phyloP scores from a whole-genome alignment of 1,140 invertebrate species.

The Ips nitidus region DNA sequence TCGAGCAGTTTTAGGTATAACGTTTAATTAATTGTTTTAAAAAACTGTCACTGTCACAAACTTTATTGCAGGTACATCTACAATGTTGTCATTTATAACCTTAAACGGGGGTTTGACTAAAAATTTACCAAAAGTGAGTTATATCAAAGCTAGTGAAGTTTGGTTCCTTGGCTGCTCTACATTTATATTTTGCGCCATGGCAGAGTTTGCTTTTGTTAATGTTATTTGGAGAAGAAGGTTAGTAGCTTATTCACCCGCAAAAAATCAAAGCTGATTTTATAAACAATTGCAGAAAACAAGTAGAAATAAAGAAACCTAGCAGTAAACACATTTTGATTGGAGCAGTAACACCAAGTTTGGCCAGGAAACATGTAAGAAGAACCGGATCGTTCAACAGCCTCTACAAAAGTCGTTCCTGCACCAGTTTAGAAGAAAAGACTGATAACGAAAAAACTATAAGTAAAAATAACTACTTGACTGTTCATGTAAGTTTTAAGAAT shows the following conservation, averaged over 20 bases:
- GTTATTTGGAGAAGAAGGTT: slow-evolving; percentile 83
- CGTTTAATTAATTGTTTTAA: neutral
- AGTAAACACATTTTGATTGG: slow-evolving; percentile 82
- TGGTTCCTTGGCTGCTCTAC: slow-evolving; percentile 85
- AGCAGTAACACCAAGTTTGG: slow-evolving; percentile 73
- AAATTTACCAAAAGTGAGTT: slow-evolving; percentile 84
- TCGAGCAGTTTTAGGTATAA: slow-evolving; percentile 68
- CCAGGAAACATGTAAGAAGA: slow-evolving; percentile 64
- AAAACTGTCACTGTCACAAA: slow-evolving; percentile 3
- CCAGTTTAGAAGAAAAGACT: slow-evolving; percentile 62
- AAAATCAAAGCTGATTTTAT: neutral
- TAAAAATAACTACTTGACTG: slow-evolving; percentile 72
- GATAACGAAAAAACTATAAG: slow-evolving; percentile 53
- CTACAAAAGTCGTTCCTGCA: slow-evolving; percentile 70
- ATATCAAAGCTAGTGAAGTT: slow-evolving; percentile 87
- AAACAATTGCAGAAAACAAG: slow-evolving; percentile 64
- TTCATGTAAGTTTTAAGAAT: slow-evolving; percentile 59
- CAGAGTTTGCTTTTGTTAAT: slow-evolving; percentile 89
- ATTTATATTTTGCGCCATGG: slow-evolving; percentile 82
- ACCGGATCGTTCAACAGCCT: slow-evolving; percentile 59
- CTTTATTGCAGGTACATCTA: slow-evolving; percentile 67
- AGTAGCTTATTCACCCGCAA: neutral
- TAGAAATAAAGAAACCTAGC: slow-evolving; percentile 79
- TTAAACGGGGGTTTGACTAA: slow-evolving; percentile 79
- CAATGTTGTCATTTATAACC: slow-evolving; percentile 85